Conservation (phyloP, 2,113 vertebrate species). For the Lepidothrix coronata region DNA sequence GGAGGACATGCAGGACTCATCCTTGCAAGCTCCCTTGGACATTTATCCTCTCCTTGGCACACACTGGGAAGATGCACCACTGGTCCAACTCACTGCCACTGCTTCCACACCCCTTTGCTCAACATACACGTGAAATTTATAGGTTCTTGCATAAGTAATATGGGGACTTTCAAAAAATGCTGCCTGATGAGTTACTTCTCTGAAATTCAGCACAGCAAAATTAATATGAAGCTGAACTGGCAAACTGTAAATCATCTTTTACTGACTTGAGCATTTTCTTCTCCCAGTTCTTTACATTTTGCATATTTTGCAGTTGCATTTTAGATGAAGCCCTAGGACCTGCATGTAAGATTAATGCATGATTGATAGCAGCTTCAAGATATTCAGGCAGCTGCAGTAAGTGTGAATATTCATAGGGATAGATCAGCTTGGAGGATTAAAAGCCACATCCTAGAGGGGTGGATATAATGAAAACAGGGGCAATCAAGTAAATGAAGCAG, state of each 20-base stretch:
- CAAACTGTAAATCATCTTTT: neutral
- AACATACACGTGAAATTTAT: neutral
- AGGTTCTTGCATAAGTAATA: neutral
- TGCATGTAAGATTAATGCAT: neutral
- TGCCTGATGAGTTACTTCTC: neutral
- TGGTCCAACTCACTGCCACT: neutral
- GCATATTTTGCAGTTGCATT: neutral
- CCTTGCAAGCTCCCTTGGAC: neutral
- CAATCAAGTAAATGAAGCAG: conserved; percentile 18
- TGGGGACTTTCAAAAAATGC: neutral
- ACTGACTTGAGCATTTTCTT: neutral
- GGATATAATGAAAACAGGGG: neutral
- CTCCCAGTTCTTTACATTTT: neutral
- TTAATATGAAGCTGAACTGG: neutral
- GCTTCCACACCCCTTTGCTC: neutral
- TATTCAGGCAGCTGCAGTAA: neutral
- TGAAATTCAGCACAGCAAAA: neutral
- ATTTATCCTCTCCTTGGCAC: neutral
- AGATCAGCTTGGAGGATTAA: neutral
- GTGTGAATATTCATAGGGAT: conserved; percentile 33
- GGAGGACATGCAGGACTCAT: neutral
- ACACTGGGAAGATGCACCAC: neutral
- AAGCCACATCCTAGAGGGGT: neutral
- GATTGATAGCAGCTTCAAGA: conserved; percentile 20
- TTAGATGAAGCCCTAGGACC: neutral